These are phyloP conservation scores for Sisor rabdophorus DNA, from an alignment of 2,113 vertebrate species.

Conservation along the genomic window DNA sequence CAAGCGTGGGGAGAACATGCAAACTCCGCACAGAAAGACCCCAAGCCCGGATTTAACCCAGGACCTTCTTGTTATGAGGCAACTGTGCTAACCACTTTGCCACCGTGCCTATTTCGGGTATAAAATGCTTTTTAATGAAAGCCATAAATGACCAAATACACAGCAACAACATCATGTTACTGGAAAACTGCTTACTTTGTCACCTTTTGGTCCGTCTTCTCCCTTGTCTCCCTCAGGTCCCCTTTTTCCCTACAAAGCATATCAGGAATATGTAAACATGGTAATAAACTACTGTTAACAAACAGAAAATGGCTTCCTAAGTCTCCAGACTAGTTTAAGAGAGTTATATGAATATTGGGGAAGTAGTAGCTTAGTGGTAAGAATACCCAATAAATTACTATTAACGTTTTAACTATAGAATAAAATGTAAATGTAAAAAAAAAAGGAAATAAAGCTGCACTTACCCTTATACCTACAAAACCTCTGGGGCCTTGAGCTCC, in stretches of 20 bases:
- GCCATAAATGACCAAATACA: not conserved
- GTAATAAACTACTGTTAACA: not conserved
- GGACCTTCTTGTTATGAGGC: too few species aligned
- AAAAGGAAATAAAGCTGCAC: conserved; percentile 32
- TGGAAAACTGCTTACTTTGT: conserved; percentile 64
- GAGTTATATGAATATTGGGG: too few species aligned
- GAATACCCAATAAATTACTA: too few species aligned
- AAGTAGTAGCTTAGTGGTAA: too few species aligned
- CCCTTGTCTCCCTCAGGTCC: conserved; percentile 75
- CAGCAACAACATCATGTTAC: not conserved
- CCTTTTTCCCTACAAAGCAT: conserved; percentile 65
- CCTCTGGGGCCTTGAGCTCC: conserved; percentile 72
- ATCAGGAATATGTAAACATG: not conserved
- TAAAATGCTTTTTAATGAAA: not conserved
- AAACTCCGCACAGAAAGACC: too few species aligned
- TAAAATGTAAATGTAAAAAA: too few species aligned
- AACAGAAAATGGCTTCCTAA: conserved; percentile 16
- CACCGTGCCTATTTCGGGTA: too few species aligned
- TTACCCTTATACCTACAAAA: conserved; percentile 67
- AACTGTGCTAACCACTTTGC: too few species aligned
- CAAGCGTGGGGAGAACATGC: too few species aligned
- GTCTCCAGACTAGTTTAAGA: not conserved
- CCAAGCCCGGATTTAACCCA: too few species aligned
- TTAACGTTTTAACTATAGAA: too few species aligned
- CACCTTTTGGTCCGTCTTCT: conserved; percentile 73